Evolutionary conservation across 2,888 invertebrate species (phyloP).

Genomic region (Dolomedes plantarius): DNA sequence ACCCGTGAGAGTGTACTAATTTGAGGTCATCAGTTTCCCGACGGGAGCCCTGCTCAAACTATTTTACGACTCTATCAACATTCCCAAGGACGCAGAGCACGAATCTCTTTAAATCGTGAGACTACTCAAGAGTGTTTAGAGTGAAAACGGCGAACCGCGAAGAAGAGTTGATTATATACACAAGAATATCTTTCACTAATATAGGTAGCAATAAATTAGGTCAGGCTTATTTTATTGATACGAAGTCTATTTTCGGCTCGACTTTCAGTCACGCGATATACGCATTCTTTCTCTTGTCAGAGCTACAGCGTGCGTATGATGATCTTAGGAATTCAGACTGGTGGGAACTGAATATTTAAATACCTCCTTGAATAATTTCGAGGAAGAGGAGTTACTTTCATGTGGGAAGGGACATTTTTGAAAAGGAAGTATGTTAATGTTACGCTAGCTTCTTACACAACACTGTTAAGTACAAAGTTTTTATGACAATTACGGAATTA

Average conservation of each 20-base stretch:
- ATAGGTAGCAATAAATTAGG: neutral
- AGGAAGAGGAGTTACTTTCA: too few species aligned
- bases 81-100: neutral
- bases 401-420: too few species aligned
- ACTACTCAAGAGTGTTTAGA: neutral
- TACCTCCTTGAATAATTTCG: too few species aligned
- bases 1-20: neutral
- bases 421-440: too few species aligned
- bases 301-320: too few species aligned
- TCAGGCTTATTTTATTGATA: neutral
- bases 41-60: neutral
- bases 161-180: neutral
- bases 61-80: conserved; percentile 7
- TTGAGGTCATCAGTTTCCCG: neutral
- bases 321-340: too few species aligned
- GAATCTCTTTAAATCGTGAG: conserved; percentile 1
- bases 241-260: neutral
- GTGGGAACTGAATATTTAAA: too few species aligned
- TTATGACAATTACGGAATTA: too few species aligned
- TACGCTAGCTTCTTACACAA: too few species aligned
- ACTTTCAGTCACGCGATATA: neutral
- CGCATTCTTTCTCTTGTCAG: too few species aligned
- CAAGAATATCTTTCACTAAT: neutral
- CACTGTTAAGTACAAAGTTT: too few species aligned
- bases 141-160: neutral